Conservation (phyloP, 2,797 vertebrate species). For the Intellagama lesueurii region DNA sequence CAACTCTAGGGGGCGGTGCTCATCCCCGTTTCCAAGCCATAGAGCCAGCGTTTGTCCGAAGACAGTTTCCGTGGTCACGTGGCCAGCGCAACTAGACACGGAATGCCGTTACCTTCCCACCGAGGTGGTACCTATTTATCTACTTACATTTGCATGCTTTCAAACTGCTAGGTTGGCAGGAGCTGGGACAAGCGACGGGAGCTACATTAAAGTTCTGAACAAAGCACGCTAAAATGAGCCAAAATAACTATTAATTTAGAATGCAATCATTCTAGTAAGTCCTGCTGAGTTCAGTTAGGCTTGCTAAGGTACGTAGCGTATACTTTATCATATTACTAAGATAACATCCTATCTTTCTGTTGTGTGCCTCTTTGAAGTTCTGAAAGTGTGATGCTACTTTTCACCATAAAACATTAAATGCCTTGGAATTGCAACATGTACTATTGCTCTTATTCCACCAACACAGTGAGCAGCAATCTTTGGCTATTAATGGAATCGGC, state of each 20-base stretch:
- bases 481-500: neutral
- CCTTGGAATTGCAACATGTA: neutral
- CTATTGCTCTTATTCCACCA: neutral
- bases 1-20: too few species aligned
- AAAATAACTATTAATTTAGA: neutral
- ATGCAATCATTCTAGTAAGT: neutral
- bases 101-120: too few species aligned
- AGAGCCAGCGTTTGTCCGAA: too few species aligned
- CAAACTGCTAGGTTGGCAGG: too few species aligned
- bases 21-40: too few species aligned
- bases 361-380: neutral
- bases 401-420: neutral
- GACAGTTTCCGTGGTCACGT: too few species aligned
- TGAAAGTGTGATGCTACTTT: neutral
- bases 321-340: neutral
- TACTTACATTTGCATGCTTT: too few species aligned
- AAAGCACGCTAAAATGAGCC: constrained; percentile 8
- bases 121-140: too few species aligned
- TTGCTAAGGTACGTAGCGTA: neutral
- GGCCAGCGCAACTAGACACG: too few species aligned
- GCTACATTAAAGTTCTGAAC: neutral
- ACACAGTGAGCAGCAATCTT: neutral
- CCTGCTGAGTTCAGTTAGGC: neutral
- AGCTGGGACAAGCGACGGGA: too few species aligned
- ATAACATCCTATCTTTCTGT: neutral